Percentiles rank a stretch among this genome's conserved stretches.
phyloP scores from a whole-genome alignment of 2,797 vertebrate species.

The Lacerta viridis region DNA sequence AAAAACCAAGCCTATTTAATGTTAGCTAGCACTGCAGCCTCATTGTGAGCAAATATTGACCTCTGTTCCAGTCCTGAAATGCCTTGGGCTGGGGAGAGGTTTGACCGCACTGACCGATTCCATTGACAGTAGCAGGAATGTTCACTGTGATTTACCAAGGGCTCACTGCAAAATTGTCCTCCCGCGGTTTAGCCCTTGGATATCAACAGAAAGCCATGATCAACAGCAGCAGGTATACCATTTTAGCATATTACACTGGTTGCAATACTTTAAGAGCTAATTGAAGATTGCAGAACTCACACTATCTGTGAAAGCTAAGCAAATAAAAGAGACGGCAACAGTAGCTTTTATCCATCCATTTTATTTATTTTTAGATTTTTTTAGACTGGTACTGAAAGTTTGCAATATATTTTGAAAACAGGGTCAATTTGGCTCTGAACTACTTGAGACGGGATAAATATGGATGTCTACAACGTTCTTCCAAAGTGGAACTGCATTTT shows the following conservation, averaged over 20 bases:
- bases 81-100: background rate
- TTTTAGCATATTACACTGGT: background rate
- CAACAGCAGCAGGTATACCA: background rate
- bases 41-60: background rate
- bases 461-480: background rate
- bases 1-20: background rate
- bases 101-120: background rate
- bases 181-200: background rate
- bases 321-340: background rate
- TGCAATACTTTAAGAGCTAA: background rate
- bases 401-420: background rate
- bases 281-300: background rate
- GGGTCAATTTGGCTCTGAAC: slow-evolving; percentile 7
- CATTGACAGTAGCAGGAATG: background rate
- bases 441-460: slow-evolving; percentile 24
- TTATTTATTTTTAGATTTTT: background rate
- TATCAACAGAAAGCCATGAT: background rate
- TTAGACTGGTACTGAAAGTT: background rate
- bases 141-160: background rate
- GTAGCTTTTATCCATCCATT: background rate
- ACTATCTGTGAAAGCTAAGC: background rate
- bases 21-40: background rate
- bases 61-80: background rate
- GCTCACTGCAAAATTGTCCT: background rate
- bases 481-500: rapidly evolving